These are phyloP conservation scores for Synergus laeviventris DNA, from an alignment of 2,888 invertebrate genomes.

Conservation along the genomic window DNA sequence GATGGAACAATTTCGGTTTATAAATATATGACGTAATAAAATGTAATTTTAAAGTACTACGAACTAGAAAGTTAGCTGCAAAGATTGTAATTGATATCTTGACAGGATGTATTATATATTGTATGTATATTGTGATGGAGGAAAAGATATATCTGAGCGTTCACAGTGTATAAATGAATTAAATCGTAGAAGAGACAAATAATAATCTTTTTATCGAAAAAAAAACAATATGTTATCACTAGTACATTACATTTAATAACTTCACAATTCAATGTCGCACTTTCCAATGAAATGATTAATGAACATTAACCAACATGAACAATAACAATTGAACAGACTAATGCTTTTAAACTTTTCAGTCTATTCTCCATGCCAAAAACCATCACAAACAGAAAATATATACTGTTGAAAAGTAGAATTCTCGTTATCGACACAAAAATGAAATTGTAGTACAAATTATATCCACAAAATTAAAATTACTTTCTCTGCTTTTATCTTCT, in stretches of 20 bases:
- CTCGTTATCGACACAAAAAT: background rate
- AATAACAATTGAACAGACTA: background rate
- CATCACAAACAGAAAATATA: background rate
- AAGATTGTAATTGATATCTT: background rate
- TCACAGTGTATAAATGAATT: background rate
- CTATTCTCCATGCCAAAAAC: background rate
- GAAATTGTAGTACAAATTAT: background rate
- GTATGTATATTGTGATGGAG: background rate
- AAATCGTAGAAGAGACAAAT: background rate
- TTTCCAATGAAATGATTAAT: background rate
- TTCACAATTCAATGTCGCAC: background rate
- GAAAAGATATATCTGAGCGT: background rate
- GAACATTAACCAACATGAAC: background rate
- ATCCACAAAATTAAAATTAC: background rate
- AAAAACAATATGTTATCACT: background rate
- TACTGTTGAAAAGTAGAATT: background rate
- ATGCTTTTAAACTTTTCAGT: no score
- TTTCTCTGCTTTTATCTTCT: no score
- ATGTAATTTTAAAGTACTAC: background rate
- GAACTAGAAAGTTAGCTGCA: background rate
- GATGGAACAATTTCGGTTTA: background rate
- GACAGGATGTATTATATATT: background rate
- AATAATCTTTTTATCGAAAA: background rate
- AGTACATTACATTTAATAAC: background rate
- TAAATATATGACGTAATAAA: background rate